Base-by-base conservation (phyloP, 2,888 invertebrate species). In the Tuta absoluta region DNA sequence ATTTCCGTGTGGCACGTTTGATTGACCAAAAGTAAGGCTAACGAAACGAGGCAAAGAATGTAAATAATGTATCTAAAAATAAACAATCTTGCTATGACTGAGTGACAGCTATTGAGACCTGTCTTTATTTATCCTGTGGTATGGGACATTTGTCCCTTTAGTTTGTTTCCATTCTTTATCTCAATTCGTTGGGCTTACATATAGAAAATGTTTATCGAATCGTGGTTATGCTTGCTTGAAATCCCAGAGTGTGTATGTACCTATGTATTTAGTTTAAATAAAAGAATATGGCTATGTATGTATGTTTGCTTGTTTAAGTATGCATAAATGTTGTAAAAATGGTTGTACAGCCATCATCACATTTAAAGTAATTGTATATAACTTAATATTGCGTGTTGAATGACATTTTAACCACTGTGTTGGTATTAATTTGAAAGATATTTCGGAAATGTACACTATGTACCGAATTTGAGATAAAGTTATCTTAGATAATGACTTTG, bases 401-500 rank as follows among this genome's bases (percentile, higher is more conserved):
- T 53, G 10, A 21, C 17, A 53, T 53, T 53, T 23, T 23, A 53
- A 53, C 51, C 23, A 53, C 23, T 53, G 11, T 23, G 21, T 23
- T 23, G 23, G 21, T 53, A 53, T 21, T 53, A 53, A 53, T 53
- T 49, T 23, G 19, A 23, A 56, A 56, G 14, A 17, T 17, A 56
- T 56, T 17, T 33, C 33, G 24, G 24, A 45, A 45, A n/a, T 45
- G 45, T 60, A 45, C 24, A 60, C 24, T 23, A 45, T 24, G n/a
- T 60, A 56, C 66, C 62, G 63, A 67, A 65, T 56, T 56, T 66
- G 67, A 68, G 67, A 67, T 60, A 65, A 69, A 66, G 66, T 68
- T 63, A 61, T 49, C 61, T 49, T 61, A 61, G 61, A 49, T 61
- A 61, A 73, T 82, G 84, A 82, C 81, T 85, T 85, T 87, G 87